phyloP scores from a whole-genome alignment of 2,113 vertebrate species.

The Madoqua kirkii region DNA sequence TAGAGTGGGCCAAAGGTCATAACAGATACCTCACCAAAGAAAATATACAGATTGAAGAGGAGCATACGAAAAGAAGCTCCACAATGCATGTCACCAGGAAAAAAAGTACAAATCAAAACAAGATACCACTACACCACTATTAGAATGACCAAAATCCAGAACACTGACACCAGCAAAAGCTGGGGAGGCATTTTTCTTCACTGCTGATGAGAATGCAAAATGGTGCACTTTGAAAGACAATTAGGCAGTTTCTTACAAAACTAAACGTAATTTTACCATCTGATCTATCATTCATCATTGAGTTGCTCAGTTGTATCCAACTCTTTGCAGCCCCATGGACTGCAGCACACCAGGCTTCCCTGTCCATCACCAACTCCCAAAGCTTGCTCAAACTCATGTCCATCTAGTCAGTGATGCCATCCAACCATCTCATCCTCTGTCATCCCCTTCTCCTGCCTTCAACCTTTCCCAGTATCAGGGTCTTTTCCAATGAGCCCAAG shows the following conservation, averaged over 20 bases:
- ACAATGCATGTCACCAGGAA: neutral
- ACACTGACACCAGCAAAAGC: neutral
- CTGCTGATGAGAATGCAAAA: neutral
- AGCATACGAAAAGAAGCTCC: neutral
- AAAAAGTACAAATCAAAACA: neutral
- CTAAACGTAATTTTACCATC: neutral
- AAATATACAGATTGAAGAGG: neutral
- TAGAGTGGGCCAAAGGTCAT: neutral
- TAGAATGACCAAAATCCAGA: neutral
- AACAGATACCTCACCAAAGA: neutral
- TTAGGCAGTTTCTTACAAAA: neutral
- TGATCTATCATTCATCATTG: neutral
- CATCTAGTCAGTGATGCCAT: neutral
- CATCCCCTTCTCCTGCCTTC: neutral
- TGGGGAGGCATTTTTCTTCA: neutral
- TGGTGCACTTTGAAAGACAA: neutral
- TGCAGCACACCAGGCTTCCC: neutral
- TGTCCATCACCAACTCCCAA: neutral
- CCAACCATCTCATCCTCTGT: neutral
- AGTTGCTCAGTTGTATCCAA: neutral
- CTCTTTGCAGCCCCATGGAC: neutral
- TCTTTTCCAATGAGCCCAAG: neutral
- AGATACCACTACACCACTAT: neutral
- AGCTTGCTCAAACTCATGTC: neutral
- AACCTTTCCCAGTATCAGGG: neutral